Evolutionary conservation across 2,888 invertebrate genomes (phyloP), one percentile per base, ranked within the genome.

Genomic region (Ornithoptera alexandrae): DNA sequence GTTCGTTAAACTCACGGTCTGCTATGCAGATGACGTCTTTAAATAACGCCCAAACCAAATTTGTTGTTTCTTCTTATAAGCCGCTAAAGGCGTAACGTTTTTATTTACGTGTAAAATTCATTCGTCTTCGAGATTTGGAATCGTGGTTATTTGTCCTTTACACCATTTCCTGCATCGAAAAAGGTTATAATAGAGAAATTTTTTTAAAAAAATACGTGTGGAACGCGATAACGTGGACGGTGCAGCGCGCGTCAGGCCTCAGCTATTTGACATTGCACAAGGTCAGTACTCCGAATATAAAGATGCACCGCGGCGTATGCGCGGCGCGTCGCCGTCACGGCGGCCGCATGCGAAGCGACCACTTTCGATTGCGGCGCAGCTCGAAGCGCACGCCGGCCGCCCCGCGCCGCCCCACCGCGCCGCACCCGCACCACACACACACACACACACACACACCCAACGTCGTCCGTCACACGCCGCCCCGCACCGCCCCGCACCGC

Each of bases 251-350:
- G 75, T 73, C 74, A 46, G 75, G 74, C 82, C 86, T 86, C 87
- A 90, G 86, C 90, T 87, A 90, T 92, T 90, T 90, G 92, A 91
- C 92, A 92, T 92, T 92, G 92, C 82, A 89, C 90, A 92, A 92
- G 92, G 92, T 91, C 89, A 90, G 89, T 90, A 90, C 84, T 88
- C 91, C 90, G 90, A 88, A 88, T 90, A 86, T 87, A 90, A 88
- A 89, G 85, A 90, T 90, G 89, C 89, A 89, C 77, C 76, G 72
- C 80, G 69, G 71, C 73, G 79, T 82, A 85, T 86, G 84, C 86
- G 79, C 73, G 74, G 69, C 84, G 83, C 84, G 84, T 86, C 80
- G 77, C 80, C 39, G 42, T 42, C 10, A 8, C 42, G 78, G 78
- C 77, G 79, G 80, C 70, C 83, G 90, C 88, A 90, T 89, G 80